phyloP scores from a whole-genome alignment of 2,797 vertebrate genomes.

The Oophaga sylvatica region DNA sequence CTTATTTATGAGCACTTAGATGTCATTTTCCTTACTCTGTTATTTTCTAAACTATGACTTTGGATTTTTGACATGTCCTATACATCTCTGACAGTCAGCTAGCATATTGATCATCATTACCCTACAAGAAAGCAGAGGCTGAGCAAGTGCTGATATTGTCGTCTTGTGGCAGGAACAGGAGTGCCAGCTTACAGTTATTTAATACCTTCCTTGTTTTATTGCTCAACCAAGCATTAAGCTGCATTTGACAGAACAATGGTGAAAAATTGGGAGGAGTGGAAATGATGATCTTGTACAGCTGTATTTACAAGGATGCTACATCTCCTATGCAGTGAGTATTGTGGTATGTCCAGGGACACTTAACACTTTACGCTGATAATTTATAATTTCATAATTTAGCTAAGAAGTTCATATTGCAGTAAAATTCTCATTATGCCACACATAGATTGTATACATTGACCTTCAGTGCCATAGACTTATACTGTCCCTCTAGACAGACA shows the following conservation, averaged over 20 bases:
- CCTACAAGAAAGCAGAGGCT: neutral
- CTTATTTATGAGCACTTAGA: neutral
- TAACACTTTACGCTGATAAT: too few relatives aligned
- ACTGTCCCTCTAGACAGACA: too few relatives aligned
- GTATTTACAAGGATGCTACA: neutral
- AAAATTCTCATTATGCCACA: too few relatives aligned
- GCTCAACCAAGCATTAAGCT: constrained; percentile 14
- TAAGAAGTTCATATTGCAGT: too few relatives aligned
- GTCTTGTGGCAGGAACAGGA: too few relatives aligned
- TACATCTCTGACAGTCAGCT: neutral
- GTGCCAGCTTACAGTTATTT: constrained; percentile 11
- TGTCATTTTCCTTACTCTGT: neutral
- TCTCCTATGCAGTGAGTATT: neutral
- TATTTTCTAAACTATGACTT: neutral
- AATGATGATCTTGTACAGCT: neutral
- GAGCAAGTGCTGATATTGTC: constrained; percentile 1
- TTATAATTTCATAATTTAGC: too few relatives aligned
- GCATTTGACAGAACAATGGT: too few relatives aligned
- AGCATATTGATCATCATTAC: constrained; percentile 30
- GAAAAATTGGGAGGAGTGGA: too few relatives aligned
- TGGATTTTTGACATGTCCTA: neutral
- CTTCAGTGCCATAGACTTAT: too few relatives aligned
- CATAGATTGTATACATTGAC: too few relatives aligned
- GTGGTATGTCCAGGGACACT: too few relatives aligned
- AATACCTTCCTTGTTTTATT: constrained; percentile 5